phyloP scores from a whole-genome alignment of 2,113 vertebrate genomes.

The Ochotona curzoniae region DNA sequence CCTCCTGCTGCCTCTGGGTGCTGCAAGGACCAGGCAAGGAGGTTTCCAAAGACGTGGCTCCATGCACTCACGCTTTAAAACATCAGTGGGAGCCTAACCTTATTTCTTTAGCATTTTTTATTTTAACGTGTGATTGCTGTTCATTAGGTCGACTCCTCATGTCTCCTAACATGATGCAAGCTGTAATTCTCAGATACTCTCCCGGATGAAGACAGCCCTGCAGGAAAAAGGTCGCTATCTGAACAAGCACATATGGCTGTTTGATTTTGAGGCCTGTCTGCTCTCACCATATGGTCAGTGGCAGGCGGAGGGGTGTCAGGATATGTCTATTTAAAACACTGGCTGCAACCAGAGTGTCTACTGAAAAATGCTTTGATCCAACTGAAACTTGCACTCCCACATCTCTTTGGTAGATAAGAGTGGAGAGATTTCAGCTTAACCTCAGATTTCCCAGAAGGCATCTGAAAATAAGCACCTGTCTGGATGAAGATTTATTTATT shows the following conservation, averaged over 20 bases:
- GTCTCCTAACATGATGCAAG: constrained; percentile 23
- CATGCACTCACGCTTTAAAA: constrained; percentile 4
- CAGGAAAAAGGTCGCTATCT: constrained; percentile 70
- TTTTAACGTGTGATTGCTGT: constrained; percentile 56
- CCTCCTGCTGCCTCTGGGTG: neutral
- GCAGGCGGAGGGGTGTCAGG: constrained; percentile 63
- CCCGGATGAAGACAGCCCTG: constrained; percentile 64
- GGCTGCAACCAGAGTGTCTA: constrained; percentile 57
- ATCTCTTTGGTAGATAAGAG: constrained; percentile 22
- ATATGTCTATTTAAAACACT: constrained; percentile 74
- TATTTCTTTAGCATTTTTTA: constrained; percentile 19
- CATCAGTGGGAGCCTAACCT: constrained; percentile 26
- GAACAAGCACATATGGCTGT: constrained; percentile 63
- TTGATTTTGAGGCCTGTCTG: constrained; percentile 73
- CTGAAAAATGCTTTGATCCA: constrained; percentile 51
- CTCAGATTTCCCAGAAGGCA: constrained; percentile 54
- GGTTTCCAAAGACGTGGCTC: neutral
- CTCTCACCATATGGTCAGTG: constrained; percentile 64
- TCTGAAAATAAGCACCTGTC: constrained; percentile 58
- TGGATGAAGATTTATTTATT: constrained; percentile 47
- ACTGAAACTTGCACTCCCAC: constrained; percentile 39
- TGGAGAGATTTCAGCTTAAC: constrained; percentile 38
- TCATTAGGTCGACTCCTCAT: constrained; percentile 57
- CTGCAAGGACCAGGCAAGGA: neutral
- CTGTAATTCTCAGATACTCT: constrained; percentile 28